Conservation (phyloP, 1,140 invertebrate species). For the Stegodyphus dumicola region DNA sequence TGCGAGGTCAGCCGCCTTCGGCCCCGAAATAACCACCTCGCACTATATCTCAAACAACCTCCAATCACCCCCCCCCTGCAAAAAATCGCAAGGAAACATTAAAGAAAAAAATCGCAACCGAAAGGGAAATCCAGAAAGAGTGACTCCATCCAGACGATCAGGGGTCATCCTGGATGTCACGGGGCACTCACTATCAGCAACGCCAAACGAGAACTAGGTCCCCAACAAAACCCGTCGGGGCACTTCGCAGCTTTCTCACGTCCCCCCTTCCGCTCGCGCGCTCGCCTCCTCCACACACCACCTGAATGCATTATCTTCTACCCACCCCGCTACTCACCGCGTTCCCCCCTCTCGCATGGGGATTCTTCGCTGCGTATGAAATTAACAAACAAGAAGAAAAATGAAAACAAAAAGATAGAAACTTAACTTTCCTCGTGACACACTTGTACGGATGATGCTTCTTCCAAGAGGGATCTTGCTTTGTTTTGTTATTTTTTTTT, state of each 20-base stretch:
- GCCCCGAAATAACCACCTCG: no score
- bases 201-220: neutral
- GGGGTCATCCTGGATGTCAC: neutral
- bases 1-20: no score
- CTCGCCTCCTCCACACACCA: neutral
- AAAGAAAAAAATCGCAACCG: neutral
- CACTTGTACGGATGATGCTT: neutral
- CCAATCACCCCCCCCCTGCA: no score
- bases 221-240: neutral
- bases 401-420: neutral
- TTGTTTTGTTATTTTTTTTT: neutral
- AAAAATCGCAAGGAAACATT: no score
- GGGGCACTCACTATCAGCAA: neutral
- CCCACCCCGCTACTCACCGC: no score
- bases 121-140: constrained; percentile 1
- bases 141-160: neutral
- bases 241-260: neutral
- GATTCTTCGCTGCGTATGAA: neutral
- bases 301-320: neutral
- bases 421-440: neutral
- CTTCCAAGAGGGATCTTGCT: neutral
- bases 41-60: no score
- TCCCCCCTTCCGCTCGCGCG: neutral
- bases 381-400: neutral
- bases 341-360: neutral